These are phyloP conservation scores for Eulacestoma nigropectus DNA, from an alignment of 2,113 vertebrate genomes.

Conservation along the genomic window DNA sequence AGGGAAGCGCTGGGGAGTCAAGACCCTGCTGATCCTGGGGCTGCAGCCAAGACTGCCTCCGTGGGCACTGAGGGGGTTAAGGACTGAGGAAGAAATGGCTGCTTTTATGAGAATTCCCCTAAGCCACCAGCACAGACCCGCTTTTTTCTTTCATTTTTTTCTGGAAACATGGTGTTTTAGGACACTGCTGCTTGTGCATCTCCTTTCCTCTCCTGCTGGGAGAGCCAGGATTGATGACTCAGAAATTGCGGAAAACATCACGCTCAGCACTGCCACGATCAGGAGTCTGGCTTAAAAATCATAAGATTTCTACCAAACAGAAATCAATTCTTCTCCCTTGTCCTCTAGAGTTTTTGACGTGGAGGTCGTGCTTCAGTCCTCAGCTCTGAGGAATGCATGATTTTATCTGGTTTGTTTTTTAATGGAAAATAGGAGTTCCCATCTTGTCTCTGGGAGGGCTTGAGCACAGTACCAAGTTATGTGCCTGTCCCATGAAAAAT, in stretches of 20 bases:
- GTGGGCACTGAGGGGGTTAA: fast-evolving
- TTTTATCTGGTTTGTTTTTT: neutral
- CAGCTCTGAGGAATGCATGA: neutral
- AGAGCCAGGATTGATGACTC: conserved; percentile 53
- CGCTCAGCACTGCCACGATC: conserved; percentile 11
- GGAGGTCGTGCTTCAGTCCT: neutral
- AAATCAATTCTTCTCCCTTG: neutral
- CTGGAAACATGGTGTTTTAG: neutral
- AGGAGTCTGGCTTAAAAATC: conserved; percentile 25
- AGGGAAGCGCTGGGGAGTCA: fast-evolving
- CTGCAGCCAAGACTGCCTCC: neutral
- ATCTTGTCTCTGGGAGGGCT: neutral
- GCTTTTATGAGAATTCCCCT: neutral
- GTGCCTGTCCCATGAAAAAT: neutral
- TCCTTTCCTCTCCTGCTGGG: neutral
- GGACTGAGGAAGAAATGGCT: neutral
- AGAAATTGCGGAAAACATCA: conserved; percentile 63
- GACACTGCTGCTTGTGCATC: neutral
- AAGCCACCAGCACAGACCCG: neutral
- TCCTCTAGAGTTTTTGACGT: neutral
- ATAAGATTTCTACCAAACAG: conserved; percentile 37
- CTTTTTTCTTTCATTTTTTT: neutral
- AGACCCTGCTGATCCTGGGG: neutral
- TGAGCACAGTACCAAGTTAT: neutral
- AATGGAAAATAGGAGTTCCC: neutral